Percentiles rank a stretch among this genome's conserved stretches.
Evolutionary conservation across 2,113 vertebrate genomes (phyloP).

Genomic region (Gulo gulo): DNA sequence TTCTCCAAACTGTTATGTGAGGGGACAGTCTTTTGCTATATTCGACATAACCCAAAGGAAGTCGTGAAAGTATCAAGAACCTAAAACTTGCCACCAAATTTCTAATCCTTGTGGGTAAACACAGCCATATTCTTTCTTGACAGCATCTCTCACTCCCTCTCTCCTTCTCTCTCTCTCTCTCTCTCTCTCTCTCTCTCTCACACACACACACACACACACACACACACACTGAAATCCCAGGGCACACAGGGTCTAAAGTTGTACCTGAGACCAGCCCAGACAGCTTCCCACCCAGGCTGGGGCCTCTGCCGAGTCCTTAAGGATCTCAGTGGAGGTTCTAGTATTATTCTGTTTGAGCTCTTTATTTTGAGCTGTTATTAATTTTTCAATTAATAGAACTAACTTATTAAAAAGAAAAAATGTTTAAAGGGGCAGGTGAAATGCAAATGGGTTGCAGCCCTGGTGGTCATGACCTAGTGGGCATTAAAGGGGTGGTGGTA

Average conservation of each 20-base stretch:
- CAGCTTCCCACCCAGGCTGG: neutral
- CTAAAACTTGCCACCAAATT: neutral
- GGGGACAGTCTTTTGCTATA: neutral
- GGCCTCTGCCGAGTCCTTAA: neutral
- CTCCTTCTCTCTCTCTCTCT: too few relatives aligned
- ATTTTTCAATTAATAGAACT: neutral
- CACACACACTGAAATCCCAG: neutral
- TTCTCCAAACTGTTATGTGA: neutral
- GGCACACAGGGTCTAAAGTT: neutral
- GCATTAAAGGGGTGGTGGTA: neutral
- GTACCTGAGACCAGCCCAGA: neutral
- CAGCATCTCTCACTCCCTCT: neutral
- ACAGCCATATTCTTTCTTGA: neutral
- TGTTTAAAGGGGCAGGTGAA: neutral
- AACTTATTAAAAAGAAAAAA: neutral
- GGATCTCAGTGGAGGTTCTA: neutral
- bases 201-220: neutral
- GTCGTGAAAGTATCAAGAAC: neutral
- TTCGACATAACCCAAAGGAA: neutral
- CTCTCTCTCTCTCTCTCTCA: too few relatives aligned
- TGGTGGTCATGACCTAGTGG: accelerated
- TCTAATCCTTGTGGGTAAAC: neutral
- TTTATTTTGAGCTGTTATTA: neutral
- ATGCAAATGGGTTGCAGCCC: too few relatives aligned
- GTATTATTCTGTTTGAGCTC: neutral